A percentile compares a stretch with the other conserved stretches of the same genome.
Evolutionary conservation across 2,113 vertebrate genomes (phyloP).

Genomic region (Oenanthe oenanthe): DNA sequence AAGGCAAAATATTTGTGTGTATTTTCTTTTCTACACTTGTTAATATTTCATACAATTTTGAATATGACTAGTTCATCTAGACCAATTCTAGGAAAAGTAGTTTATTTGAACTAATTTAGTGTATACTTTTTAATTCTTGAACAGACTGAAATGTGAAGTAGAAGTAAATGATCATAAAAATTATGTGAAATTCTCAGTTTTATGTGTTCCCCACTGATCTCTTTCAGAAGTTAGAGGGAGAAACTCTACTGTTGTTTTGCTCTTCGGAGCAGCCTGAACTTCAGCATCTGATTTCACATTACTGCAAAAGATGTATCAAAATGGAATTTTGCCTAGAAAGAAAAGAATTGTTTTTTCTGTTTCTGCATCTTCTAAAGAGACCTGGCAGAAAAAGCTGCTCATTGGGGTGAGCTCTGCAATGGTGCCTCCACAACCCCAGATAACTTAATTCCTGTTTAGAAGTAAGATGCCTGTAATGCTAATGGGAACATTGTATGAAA

Average conservation of each 20-base stretch:
- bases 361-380: not conserved
- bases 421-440: not conserved
- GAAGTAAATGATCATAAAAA: not conserved
- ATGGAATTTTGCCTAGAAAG: not conserved
- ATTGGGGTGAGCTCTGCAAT: not conserved
- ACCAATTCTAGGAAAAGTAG: not conserved
- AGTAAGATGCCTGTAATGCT: not conserved
- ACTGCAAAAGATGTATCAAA: not conserved
- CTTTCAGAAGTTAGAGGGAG: not conserved
- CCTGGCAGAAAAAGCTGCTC: not conserved
- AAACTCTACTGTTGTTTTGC: not conserved
- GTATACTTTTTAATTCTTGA: not conserved
- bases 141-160: not conserved
- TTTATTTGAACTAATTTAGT: not conserved
- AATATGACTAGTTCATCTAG: not conserved
- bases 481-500: not conserved
- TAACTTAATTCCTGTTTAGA: conserved; percentile 15
- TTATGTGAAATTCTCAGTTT: not conserved
- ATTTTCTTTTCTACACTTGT: not conserved
- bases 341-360: not conserved
- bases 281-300: not conserved
- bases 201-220: not conserved
- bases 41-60: not conserved
- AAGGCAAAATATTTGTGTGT: not conserved
- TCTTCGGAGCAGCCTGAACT: not conserved